Conservation (phyloP, 92 coral and sea anemone genomes). For the Pocillopora grandis region DNA sequence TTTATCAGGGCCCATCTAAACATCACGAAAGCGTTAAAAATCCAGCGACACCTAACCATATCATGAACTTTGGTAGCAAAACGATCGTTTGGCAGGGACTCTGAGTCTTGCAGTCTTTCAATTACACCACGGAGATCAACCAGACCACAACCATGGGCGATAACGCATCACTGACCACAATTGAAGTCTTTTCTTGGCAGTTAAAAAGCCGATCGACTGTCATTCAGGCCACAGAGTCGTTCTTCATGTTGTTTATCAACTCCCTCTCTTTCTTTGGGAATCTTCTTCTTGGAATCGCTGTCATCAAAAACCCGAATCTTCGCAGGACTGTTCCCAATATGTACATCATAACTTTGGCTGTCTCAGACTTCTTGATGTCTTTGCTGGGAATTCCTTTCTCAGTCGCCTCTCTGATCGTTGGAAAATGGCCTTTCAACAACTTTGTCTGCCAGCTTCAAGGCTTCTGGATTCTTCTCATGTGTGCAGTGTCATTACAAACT, state of each 20-base stretch:
- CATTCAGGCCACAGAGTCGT: constrained; percentile 42
- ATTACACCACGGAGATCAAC: not conserved
- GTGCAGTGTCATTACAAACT: constrained; percentile 76
- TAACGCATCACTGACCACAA: constrained; percentile 16
- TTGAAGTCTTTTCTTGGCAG: constrained; percentile 26
- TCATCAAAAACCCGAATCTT: constrained; percentile 57
- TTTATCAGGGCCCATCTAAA: not conserved
- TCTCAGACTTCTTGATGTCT: constrained; percentile 76
- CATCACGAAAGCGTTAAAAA: too few relatives aligned
- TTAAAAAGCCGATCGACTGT: constrained; percentile 29
- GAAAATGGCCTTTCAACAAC: constrained; percentile 56
- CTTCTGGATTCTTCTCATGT: constrained; percentile 66
- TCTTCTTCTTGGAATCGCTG: constrained; percentile 65
- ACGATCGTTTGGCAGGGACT: not conserved
- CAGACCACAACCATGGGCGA: not conserved
- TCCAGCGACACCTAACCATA: too few relatives aligned
- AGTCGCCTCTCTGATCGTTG: constrained; percentile 48
- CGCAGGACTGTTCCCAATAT: constrained; percentile 69
- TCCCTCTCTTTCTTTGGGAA: constrained; percentile 63
- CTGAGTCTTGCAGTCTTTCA: not conserved
- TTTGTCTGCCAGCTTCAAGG: constrained; percentile 77
- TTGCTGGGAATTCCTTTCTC: constrained; percentile 63
- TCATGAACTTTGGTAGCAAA: too few relatives aligned
- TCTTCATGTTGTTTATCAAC: constrained; percentile 60
- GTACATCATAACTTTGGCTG: constrained; percentile 72